Evolutionary conservation across 92 coral and sea anemone genomes (phyloP), one percentile per base, ranked within the genome.

Genomic region (Porites lobata): DNA sequence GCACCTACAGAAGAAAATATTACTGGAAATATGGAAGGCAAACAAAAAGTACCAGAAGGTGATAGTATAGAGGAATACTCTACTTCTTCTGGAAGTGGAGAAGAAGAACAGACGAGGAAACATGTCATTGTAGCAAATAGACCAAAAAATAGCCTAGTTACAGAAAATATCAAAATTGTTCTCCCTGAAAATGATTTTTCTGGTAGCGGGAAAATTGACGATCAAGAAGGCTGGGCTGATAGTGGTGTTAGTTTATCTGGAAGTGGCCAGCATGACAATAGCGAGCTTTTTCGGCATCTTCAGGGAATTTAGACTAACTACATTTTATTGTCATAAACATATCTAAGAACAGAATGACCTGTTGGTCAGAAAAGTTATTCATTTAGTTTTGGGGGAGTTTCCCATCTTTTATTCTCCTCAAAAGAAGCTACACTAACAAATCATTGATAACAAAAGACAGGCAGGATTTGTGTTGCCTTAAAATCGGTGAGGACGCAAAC

Each of bases 181-280:
- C 57, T 59, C 10, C 86, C 86, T 69, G 86, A 81, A 69, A 56
- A 70, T 54, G 8, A 43, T 50, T 56, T 69, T 58, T 81, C 86
- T 29, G 86, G 77, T 32, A 81, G 77, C 22, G 86, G 19, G 63
- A n/a, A 69, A 9, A 65, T 54, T 67, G 20, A 56, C 15, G 12
- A 58, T 3, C 59, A 26, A 19, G 68, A 81, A 9, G 26, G 73
- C 19, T 52, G 29, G 4, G 53, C 19, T 69, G 59, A 15, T 53
- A 24, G n/a, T 26, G 68, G 22, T 15, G 11, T 14, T 13, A 19
- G 86, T 20, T 69, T 76, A 69, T 81, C 77, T 70, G 86, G 77
- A 56, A 69, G 77, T 22, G 77, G 50, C 19, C 86, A 81, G 22
- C 54, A 50, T 52, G 26, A 14, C 26, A 4, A 22, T 9, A 68